phyloP scores from a whole-genome alignment of 2,888 invertebrate species.

The Salticus scenicus region DNA sequence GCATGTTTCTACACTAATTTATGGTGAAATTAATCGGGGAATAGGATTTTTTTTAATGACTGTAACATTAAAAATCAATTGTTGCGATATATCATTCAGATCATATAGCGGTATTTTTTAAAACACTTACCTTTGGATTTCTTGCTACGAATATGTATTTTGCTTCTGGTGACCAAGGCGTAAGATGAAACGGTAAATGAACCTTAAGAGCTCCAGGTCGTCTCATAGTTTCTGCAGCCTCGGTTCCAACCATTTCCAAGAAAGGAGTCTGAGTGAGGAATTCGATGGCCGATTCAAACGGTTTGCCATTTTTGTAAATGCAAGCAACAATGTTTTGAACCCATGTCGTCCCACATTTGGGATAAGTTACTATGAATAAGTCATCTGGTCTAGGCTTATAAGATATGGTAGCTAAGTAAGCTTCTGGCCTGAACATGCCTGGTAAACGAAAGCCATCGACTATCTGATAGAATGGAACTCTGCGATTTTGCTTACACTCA shows the following conservation, averaged over 20 bases:
- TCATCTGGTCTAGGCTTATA: conserved; percentile 67
- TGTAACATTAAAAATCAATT: too few relatives aligned
- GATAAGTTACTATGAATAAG: conserved; percentile 63
- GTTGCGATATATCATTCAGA: too few relatives aligned
- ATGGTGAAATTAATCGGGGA: too few relatives aligned
- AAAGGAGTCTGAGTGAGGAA: conserved; percentile 48
- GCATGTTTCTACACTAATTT: too few relatives aligned
- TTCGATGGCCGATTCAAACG: conserved; percentile 43
- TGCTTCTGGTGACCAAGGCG: conserved; percentile 35
- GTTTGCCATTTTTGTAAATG: conserved; percentile 40
- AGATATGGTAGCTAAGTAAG: conserved; percentile 31
- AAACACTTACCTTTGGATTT: conserved; percentile 73
- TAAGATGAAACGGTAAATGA: conserved; percentile 43
- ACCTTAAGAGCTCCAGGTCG: conserved; percentile 72
- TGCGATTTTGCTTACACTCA: background rate
- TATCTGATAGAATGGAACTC: conserved; percentile 34
- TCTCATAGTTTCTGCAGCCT: conserved; percentile 32
- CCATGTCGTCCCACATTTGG: conserved; percentile 70
- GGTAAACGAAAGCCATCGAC: conserved; percentile 53
- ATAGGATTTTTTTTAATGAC: too few relatives aligned
- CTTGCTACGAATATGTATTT: conserved; percentile 56
- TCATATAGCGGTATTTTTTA: too few relatives aligned
- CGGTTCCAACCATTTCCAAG: conserved; percentile 55
- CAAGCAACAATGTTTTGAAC: conserved; percentile 64
- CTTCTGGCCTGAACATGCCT: conserved; percentile 39